A percentile compares a stretch with the other conserved stretches of the same genome.
phyloP scores from a whole-genome alignment of 2,888 invertebrate genomes.

The Griposia aprilina region DNA sequence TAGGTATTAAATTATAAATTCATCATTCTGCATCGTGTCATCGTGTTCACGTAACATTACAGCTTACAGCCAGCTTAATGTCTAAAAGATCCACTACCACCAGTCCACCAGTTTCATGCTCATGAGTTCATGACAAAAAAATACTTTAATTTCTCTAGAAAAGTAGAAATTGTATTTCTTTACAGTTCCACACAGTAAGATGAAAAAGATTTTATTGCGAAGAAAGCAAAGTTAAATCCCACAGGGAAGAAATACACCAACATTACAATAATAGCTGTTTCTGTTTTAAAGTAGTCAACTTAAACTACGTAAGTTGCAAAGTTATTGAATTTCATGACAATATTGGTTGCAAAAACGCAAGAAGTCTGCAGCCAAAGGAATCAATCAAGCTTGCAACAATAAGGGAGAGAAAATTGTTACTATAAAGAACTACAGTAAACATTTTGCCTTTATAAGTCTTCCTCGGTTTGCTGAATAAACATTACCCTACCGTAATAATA shows the following conservation, averaged over 20 bases:
- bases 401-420: not conserved
- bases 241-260: not conserved
- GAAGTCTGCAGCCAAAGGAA: not conserved
- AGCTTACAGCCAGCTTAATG: not conserved
- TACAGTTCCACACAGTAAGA: conserved; percentile 8
- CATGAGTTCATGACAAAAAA: conserved; percentile 4
- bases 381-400: not conserved
- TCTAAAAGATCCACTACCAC: not conserved
- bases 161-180: not conserved
- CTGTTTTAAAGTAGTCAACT: conserved; percentile 8
- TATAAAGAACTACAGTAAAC: not conserved
- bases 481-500: conserved; percentile 19
- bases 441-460: conserved; percentile 3
- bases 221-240: conserved; percentile 22
- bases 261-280: conserved; percentile 3
- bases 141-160: not conserved
- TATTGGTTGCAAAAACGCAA: conserved; percentile 10
- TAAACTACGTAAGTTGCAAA: not conserved
- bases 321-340: conserved; percentile 6
- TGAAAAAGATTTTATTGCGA: conserved; percentile 17
- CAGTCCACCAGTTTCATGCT: not conserved
- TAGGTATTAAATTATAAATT: not conserved
- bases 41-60: not conserved
- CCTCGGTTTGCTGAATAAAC: conserved; percentile 4
- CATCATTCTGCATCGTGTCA: not conserved